Base-by-base conservation (phyloP, 1,140 invertebrate species). In the Copidosoma floridanum region DNA sequence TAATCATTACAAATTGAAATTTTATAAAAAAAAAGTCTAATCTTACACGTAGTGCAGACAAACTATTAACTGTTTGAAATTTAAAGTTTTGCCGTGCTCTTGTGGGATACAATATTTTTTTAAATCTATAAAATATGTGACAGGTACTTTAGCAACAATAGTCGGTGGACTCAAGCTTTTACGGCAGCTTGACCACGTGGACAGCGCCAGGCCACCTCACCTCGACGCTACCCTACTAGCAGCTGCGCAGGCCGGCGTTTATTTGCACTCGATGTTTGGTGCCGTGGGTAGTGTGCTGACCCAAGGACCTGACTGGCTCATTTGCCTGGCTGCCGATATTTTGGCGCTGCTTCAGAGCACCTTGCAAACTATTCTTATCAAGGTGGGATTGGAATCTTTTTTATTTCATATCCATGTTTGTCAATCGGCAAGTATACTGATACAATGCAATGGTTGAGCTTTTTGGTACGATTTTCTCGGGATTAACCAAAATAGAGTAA, bases 231-330 rank as follows among this genome's bases (percentile, higher is more conserved):
- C 90, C 2, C 81, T 96, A 10, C 80, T 97, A 40, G 86, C 94
- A 6, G 86, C 94, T 20, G 92, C 93, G 2, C 90, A 95, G 72
- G 88, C 88, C 2, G 94, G 94, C 1, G 88, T 94, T 52, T 95
- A 93, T 71, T 85, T 94, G 23, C 95, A 95, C 76, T 89, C 90
- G 64, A 88, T 92, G 77, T 95, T 96, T 73, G 91, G 90, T 41
- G 85, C 92, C 26, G 88, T 94, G 51, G 91, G 91, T 26, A 88
- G 88, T 61, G 86, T 89, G 66, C 87, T 91, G 68, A 88, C 88
- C 11, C 84, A 71, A 86, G 61, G 81, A 82, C 68, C 81, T 82
- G 63, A 72, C 75, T 57, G 81, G 80, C 53, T 81, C 76, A 40
- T 83, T 80, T 73, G 82, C 82, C 35, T 83, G 83, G 64, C 86